Conservation (phyloP, 2,888 invertebrate species). For the Drosophila mercatorum region DNA sequence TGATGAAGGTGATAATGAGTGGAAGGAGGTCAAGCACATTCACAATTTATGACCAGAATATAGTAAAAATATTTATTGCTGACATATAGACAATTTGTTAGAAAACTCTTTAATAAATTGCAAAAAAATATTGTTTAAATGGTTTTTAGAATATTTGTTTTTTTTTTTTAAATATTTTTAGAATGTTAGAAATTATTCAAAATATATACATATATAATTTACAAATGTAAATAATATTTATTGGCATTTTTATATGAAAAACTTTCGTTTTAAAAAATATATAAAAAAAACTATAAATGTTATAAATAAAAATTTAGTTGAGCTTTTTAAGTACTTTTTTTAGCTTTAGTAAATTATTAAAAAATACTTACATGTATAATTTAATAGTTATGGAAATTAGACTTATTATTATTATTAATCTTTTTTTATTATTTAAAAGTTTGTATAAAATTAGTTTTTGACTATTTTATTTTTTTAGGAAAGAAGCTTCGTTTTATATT, state of each 20-base stretch:
- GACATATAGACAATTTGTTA: background rate
- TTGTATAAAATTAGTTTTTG: too few relatives aligned
- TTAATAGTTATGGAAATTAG: too few relatives aligned
- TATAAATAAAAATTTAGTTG: too few relatives aligned
- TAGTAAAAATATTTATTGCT: background rate
- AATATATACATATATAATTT: background rate
- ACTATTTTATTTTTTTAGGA: background rate
- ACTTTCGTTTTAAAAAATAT: too few relatives aligned
- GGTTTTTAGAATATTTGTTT: background rate
- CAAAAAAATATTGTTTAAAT: background rate
- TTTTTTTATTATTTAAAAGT: too few relatives aligned
- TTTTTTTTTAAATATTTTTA: background rate
- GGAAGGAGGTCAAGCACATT: slow-evolving; percentile 20
- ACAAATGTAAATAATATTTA: background rate
- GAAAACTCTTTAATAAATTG: background rate
- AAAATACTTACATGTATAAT: too few relatives aligned
- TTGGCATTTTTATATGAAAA: too few relatives aligned
- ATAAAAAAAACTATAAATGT: too few relatives aligned
- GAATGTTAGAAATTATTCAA: background rate
- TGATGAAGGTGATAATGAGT: slow-evolving; percentile 45
- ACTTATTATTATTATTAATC: background rate
- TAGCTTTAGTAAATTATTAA: too few relatives aligned
- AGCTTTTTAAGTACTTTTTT: too few relatives aligned
- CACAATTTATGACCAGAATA: slow-evolving; percentile 5
- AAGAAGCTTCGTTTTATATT: background rate